Conservation (phyloP, 1,140 invertebrate genomes). For the Spodoptera frugiperda region DNA sequence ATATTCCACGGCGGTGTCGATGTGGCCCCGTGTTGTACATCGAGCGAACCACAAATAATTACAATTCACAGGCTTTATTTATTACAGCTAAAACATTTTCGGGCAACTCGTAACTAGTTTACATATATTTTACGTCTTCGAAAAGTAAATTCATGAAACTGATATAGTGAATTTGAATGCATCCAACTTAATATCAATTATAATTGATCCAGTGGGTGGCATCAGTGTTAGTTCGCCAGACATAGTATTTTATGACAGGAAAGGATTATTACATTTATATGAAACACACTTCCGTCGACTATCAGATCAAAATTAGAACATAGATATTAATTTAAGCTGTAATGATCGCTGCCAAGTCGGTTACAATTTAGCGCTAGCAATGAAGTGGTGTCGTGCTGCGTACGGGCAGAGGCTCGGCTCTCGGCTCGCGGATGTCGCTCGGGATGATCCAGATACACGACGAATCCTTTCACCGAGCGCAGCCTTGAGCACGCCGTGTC, state of each 20-base stretch:
- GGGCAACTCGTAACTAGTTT: background rate
- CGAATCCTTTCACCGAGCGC: slow-evolving; percentile 76
- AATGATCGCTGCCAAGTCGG: background rate
- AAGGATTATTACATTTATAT: slow-evolving; percentile 19
- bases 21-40: slow-evolving; percentile 52
- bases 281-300: slow-evolving; percentile 7
- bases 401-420: slow-evolving; percentile 20
- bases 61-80: slow-evolving; percentile 42
- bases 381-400: slow-evolving; percentile 29
- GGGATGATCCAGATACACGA: slow-evolving; percentile 81
- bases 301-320: slow-evolving; percentile 6
- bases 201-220: background rate
- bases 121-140: background rate
- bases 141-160: background rate
- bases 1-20: slow-evolving; percentile 80
- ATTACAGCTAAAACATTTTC: slow-evolving; percentile 18
- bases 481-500: slow-evolving; percentile 73
- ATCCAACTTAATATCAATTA: background rate
- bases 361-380: slow-evolving; percentile 13
- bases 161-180: background rate
- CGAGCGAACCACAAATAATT: slow-evolving; percentile 50
- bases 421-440: slow-evolving; percentile 54
- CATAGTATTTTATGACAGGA: slow-evolving; percentile 19
- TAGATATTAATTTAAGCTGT: background rate
- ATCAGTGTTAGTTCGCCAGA: background rate